These are phyloP conservation scores for Callopanchax toddi DNA, from an alignment of 2,113 vertebrate species.

Conservation along the genomic window DNA sequence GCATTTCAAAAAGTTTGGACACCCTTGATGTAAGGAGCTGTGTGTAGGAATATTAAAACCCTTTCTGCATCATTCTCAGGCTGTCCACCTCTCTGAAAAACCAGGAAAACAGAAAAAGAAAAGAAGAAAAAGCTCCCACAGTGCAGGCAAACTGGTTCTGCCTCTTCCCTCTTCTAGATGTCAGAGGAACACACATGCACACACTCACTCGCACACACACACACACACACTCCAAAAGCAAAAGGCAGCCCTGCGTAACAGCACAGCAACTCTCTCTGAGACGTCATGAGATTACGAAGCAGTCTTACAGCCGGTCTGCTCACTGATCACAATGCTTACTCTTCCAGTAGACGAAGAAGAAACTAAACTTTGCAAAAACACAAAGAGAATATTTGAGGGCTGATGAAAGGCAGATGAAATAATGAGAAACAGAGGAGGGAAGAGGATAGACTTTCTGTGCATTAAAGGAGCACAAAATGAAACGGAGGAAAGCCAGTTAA, in stretches of 20 bases:
- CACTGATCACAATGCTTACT: constrained; percentile 19
- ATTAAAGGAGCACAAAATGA: not conserved
- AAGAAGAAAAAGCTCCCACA: constrained; percentile 39
- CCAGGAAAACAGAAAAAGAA: constrained; percentile 29
- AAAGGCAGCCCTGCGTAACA: constrained; percentile 15
- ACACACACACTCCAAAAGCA: constrained; percentile 21
- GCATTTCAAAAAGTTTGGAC: too few relatives aligned
- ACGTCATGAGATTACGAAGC: constrained; percentile 46
- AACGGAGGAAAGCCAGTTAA: constrained; percentile 10
- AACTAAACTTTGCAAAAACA: constrained; percentile 12
- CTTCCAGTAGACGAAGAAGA: constrained; percentile 12
- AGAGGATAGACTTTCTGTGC: constrained; percentile 13
- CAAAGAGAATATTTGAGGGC: constrained; percentile 18
- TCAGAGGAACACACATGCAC: too few relatives aligned
- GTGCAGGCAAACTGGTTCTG: constrained; percentile 25
- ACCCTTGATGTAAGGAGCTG: too few relatives aligned
- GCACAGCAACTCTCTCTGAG: constrained; percentile 20
- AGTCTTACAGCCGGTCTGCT: constrained; percentile 28
- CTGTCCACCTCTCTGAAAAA: not conserved
- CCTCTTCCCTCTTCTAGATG: constrained; percentile 27
- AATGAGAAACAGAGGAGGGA: not conserved
- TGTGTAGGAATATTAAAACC: not conserved
- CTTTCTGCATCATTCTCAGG: constrained; percentile 50
- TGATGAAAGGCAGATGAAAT: constrained; percentile 17
- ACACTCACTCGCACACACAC: constrained; percentile 24